Base-by-base conservation (phyloP, 1,140 invertebrate species). In the Drosophila suzukii region DNA sequence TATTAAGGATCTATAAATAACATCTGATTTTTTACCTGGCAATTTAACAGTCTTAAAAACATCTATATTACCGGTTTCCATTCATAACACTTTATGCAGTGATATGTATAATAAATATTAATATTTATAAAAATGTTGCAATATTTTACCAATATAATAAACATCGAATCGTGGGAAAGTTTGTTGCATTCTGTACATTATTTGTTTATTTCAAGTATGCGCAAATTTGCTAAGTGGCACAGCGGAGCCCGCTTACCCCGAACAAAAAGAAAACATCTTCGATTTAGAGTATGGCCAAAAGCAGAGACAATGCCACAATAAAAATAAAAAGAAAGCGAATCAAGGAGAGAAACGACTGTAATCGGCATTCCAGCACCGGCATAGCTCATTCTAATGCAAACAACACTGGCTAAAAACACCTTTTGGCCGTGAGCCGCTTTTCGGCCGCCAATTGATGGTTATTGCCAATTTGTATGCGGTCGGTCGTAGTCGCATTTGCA, bases 371-470 rank as follows among this genome's bases (percentile, higher is more conserved):
- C 77, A 32, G 39, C 53, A 4, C 30, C n/a, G 39, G 72, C 58
- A 72, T 88, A 68, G 76, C 84, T 84, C 84, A 84, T 89, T 89
- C 84, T 89, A 89, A 89, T 89, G 84, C 84, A 89, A 89, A 89
- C 84, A 81, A 89, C 84, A 81, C 49, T 59, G 75, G 51, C 74
- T 63, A 44, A 49, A 57, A 71, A 72, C 68, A 72, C 81, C 79
- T 84, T 75, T 61, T 53, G 49, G 60, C 73, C 56, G 41, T 67
- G 61, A 63, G 47, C 47, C 53, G 73, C 65, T 68, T 70, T 50
- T 46, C 38, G 68, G 74, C 67, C 63, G 83, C 73, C 84, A 89
- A 89, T 89, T 89, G 84, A 89, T 89, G 84, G 84, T 89, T 89
- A 89, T 89, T 78, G 84, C 80, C 84, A 89, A 89, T 89, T 89